phyloP scores from a whole-genome alignment of 2,797 vertebrate species.

The Tinamus major region DNA sequence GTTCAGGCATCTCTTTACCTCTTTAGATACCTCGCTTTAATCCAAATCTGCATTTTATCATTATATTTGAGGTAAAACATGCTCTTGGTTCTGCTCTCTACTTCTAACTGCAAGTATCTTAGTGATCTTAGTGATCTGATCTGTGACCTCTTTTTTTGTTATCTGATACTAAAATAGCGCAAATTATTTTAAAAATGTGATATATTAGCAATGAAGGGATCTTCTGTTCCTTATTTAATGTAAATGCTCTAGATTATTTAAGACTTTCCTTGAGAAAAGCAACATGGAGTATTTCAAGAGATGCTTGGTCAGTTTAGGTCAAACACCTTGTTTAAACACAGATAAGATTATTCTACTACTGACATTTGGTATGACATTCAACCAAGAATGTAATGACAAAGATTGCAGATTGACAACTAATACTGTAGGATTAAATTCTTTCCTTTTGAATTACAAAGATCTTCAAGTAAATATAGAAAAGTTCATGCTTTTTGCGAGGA shows the following conservation, averaged over 20 bases:
- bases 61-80: background rate
- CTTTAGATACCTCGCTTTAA: background rate
- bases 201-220: background rate
- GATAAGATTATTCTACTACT: background rate
- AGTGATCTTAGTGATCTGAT: background rate
- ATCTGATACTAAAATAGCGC: background rate
- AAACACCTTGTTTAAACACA: background rate
- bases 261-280: background rate
- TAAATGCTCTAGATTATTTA: background rate
- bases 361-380: background rate
- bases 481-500: background rate
- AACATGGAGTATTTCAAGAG: background rate
- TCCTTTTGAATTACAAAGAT: background rate
- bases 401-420: background rate
- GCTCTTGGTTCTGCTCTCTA: background rate
- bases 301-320: background rate
- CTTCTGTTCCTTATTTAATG: background rate
- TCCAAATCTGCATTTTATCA: background rate
- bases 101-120: background rate
- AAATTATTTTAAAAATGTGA: background rate
- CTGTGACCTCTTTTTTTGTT: background rate
- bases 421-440: background rate
- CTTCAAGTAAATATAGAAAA: background rate
- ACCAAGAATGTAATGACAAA: background rate
- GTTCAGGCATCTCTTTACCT: background rate